Conservation (phyloP, 2,113 vertebrate genomes). For the Scophthalmus maximus region DNA sequence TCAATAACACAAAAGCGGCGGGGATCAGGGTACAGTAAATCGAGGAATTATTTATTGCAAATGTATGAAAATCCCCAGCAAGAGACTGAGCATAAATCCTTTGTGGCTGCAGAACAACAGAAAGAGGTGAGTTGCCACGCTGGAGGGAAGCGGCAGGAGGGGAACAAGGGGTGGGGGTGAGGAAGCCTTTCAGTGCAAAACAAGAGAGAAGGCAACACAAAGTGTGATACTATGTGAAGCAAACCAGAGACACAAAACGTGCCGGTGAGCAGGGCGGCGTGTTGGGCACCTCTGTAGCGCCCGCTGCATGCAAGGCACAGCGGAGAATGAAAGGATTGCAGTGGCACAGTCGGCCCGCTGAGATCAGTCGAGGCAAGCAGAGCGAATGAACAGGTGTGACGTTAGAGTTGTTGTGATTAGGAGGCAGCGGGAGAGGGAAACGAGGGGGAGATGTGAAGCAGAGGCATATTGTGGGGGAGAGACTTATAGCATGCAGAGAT, state of each 20-base stretch:
- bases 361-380: constrained; percentile 35
- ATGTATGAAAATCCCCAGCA: constrained; percentile 76
- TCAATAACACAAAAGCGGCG: constrained; percentile 75
- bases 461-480: constrained; percentile 1
- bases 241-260: constrained; percentile 20
- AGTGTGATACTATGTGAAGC: constrained; percentile 32
- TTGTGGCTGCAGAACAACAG: constrained; percentile 62
- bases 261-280: neutral
- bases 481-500: constrained; percentile 24
- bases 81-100: constrained; percentile 67
- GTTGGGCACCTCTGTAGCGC: neutral
- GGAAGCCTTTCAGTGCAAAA: constrained; percentile 43
- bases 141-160: too few species aligned
- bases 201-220: constrained; percentile 15
- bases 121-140: constrained; percentile 23
- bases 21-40: constrained; percentile 74
- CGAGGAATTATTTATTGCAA: constrained; percentile 79
- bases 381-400: neutral
- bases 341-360: constrained; percentile 25
- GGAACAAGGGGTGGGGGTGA: neutral
- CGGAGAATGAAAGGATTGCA: constrained; percentile 11
- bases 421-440: constrained; percentile 25
- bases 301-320: neutral
- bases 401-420: constrained; percentile 33
- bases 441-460: constrained; percentile 3